A percentile compares a stretch with the other conserved stretches of the same genome.
Conservation (phyloP, 2,888 invertebrate genomes). For the Drosophila atripex region DNA sequence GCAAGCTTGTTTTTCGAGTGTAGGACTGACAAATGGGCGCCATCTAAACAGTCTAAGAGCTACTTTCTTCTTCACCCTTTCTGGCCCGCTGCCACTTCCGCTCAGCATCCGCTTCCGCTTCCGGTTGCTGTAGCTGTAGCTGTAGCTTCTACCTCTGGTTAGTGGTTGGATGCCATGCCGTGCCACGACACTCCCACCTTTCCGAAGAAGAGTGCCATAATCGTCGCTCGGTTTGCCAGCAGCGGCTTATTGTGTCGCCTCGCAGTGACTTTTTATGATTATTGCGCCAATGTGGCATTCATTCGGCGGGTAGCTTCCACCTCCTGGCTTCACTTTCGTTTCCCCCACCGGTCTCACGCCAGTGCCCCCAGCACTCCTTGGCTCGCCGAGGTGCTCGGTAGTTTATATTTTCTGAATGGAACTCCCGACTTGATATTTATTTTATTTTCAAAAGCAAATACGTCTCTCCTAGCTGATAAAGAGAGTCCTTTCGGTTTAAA, state of each 20-base stretch:
- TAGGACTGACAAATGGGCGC: conserved; percentile 38
- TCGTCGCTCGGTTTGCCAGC: conserved; percentile 47
- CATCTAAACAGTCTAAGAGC: neutral
- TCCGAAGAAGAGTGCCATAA: conserved; percentile 53
- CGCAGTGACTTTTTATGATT: conserved; percentile 73
- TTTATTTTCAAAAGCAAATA: too few species aligned
- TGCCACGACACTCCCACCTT: neutral
- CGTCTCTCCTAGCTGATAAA: too few species aligned
- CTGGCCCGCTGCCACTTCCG: conserved; percentile 39
- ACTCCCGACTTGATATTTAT: too few species aligned
- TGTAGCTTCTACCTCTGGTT: neutral
- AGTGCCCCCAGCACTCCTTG: neutral
- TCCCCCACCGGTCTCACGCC: conserved; percentile 11
- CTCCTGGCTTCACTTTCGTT: conserved; percentile 2
- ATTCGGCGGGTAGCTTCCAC: conserved; percentile 15
- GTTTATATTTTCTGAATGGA: neutral
- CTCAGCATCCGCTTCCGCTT: conserved; percentile 47
- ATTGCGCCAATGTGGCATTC: conserved; percentile 59
- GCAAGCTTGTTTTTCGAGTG: neutral
- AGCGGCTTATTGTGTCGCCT: conserved; percentile 67
- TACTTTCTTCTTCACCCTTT: conserved; percentile 4
- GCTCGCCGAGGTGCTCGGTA: neutral
- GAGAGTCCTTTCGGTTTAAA: too few species aligned
- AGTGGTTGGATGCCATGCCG: too few species aligned
- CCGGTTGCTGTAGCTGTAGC: neutral